Percentiles rank a stretch among this genome's conserved stretches.
phyloP scores from a whole-genome alignment of 2,888 invertebrate species.

The Leptopilina myrica region DNA sequence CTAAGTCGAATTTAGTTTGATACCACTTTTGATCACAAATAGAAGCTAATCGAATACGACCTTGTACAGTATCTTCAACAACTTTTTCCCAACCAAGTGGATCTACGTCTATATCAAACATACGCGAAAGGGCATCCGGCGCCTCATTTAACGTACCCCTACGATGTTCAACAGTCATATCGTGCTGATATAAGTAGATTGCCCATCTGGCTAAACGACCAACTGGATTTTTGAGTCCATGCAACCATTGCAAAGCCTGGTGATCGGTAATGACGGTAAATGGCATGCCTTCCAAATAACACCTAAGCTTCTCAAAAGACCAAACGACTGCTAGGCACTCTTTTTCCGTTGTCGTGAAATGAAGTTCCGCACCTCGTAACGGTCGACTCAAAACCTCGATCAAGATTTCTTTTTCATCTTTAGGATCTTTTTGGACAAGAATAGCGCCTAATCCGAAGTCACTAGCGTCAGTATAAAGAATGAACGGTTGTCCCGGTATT shows the following conservation, averaged over 20 bases:
- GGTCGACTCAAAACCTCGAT: no score
- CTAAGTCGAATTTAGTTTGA: conserved; percentile 38
- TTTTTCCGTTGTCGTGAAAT: no score
- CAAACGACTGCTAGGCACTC: conserved; percentile 16
- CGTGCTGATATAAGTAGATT: conserved; percentile 44
- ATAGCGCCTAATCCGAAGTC: conserved; percentile 54
- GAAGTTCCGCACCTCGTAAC: no score
- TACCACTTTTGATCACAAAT: conserved; percentile 45
- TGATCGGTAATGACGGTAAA: conserved; percentile 49
- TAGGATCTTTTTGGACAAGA: not conserved
- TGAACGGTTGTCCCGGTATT: conserved; percentile 41
- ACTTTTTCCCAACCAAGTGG: conserved; percentile 40
- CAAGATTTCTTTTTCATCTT: no score
- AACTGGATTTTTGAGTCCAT: not conserved
- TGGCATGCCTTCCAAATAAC: conserved; percentile 44
- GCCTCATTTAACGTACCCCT: conserved; percentile 51
- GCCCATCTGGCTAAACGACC: conserved; percentile 50
- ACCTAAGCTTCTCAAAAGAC: conserved; percentile 44
- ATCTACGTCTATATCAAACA: conserved; percentile 47
- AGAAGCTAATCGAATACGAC: conserved; percentile 5
- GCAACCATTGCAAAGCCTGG: conserved; percentile 40
- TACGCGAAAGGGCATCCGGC: conserved; percentile 47
- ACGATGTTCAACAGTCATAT: conserved; percentile 43
- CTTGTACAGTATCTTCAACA: conserved; percentile 42
- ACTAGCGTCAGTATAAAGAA: conserved; percentile 15